phyloP scores from a whole-genome alignment of 2,797 vertebrate species.

The Mormyrus proboscirostris region DNA sequence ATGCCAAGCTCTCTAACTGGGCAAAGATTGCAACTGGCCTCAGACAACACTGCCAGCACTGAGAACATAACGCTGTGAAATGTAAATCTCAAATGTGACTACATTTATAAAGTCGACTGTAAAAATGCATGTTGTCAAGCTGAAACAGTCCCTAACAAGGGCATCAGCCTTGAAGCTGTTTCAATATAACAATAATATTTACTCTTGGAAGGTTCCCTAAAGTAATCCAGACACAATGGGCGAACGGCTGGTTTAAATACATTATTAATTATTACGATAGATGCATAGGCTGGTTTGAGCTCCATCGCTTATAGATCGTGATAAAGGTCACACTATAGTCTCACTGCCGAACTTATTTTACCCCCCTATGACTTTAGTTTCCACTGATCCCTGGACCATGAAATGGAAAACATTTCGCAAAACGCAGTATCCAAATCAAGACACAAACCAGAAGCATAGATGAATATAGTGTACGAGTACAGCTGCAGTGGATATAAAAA shows the following conservation, averaged over 20 bases:
- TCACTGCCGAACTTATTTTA: background rate
- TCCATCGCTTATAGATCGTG: background rate
- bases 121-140: background rate
- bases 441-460: background rate
- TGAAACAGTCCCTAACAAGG: background rate
- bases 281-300: background rate
- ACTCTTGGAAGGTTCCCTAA: background rate
- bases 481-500: background rate
- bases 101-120: background rate
- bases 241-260: background rate
- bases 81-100: background rate
- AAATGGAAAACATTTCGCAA: background rate
- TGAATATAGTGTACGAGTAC: background rate
- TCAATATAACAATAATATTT: conserved; percentile 3
- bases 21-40: background rate
- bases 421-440: background rate
- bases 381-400: background rate
- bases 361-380: background rate
- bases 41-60: background rate
- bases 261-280: background rate
- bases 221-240: background rate
- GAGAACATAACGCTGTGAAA: background rate
- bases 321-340: background rate
- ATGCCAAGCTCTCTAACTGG: background rate
- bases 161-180: background rate